phyloP scores from a whole-genome alignment of 2,888 invertebrate species.

The Parasteatoda lunata region DNA sequence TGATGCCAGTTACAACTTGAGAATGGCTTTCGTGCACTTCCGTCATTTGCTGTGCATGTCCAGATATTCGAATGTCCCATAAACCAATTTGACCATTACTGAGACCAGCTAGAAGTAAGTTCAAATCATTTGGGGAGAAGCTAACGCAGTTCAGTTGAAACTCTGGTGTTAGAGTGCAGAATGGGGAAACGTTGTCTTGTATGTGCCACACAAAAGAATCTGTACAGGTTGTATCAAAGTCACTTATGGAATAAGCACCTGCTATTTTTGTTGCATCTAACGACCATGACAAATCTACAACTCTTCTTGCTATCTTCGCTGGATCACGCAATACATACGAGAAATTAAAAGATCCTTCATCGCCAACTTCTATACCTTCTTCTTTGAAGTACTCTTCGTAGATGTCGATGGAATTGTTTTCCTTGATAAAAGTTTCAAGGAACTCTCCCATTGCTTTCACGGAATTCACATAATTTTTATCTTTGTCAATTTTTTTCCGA shows the following conservation, averaged over 20 bases:
- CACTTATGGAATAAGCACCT: conserved; percentile 87
- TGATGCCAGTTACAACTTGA: conserved; percentile 89
- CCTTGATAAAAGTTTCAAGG: conserved; percentile 90
- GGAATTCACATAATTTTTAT: conserved; percentile 87
- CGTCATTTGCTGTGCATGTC: conserved; percentile 85
- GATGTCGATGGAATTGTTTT: conserved; percentile 95
- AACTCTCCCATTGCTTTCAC: conserved; percentile 83
- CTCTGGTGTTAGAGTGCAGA: conserved; percentile 83
- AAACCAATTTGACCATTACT: conserved; percentile 79
- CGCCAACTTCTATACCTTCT: conserved; percentile 78
- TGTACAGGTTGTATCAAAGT: conserved; percentile 81
- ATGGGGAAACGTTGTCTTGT: conserved; percentile 92
- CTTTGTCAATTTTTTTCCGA: conserved; percentile 93
- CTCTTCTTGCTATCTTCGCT: conserved; percentile 73
- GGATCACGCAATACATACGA: conserved; percentile 72
- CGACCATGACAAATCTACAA: conserved; percentile 87
- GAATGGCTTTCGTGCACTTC: conserved; percentile 88
- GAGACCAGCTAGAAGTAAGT: conserved; percentile 76
- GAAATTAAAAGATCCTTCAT: conserved; percentile 4
- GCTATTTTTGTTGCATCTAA: conserved; percentile 87
- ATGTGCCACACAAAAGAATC: conserved; percentile 92
- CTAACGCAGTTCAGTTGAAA: conserved; percentile 85
- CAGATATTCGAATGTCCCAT: conserved; percentile 88
- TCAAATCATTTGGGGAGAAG: conserved; percentile 89
- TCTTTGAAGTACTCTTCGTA: conserved; percentile 90